Base-by-base conservation (phyloP, 2,113 vertebrate genomes). In the Hystrix cristata region DNA sequence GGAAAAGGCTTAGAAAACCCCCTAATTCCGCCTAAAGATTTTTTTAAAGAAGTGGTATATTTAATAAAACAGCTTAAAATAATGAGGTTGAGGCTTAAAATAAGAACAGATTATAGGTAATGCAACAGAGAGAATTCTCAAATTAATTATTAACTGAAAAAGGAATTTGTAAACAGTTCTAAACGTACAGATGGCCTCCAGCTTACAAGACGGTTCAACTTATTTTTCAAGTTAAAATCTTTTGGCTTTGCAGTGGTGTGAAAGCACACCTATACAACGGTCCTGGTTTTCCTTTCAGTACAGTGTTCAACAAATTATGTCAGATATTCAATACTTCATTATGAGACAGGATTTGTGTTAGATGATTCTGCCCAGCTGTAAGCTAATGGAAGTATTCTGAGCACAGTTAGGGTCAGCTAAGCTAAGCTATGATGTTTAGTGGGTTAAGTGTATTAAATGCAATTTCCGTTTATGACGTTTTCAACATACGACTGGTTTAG, bases 61-160 rank as follows among this genome's bases (percentile, higher is more conserved):
- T 83, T 93, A 34, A 87, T 81, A 31, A 38, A 62, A 78, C 29
- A 62, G 25, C 55, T 88, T 84, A 86, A 96, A 95, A 82, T 64
- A 76, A 71, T 43, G 34, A 81, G 46, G 21, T 85, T 43, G 80
- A 78, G 19, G 3, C 27, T 78, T 87, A 46, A 87, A n/a, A 18
- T 57, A n/a, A 78, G 23, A 34, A 85, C 53, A 27, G 72, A 89
- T 71, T 95, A 57, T 34, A 85, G 38, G 31, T 31, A 59, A 72
- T 53, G 18, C 89, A 60, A 76, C 14, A 2, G 15, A 71, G 46
- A 80, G 46, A 82, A 21, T 29, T 16, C 46, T 31, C 78, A 91
- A 93, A 82, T 67, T 86, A 96, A 88, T 92, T 78, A 92, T 82
- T 84, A 81, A 64, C 27, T 27, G 25, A 71, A 51, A 84, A 43